Evolutionary conservation across 2,797 vertebrate species (phyloP).

Genomic region (Melanotaenia pygmaea): DNA sequence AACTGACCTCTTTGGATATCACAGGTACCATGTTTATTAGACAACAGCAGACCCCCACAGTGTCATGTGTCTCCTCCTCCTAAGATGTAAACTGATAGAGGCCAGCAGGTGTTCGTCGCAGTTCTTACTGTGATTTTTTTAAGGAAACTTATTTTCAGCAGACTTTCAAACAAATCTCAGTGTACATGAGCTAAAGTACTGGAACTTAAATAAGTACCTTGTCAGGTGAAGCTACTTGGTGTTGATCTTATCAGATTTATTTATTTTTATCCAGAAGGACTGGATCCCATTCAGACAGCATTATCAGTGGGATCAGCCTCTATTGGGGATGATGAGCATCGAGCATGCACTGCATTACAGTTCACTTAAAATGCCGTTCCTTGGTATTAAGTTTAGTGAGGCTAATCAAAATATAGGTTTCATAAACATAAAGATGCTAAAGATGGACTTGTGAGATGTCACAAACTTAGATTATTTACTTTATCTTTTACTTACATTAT

Average conservation of each 20-base stretch:
- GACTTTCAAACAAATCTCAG: conserved; percentile 16
- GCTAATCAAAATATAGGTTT: background rate
- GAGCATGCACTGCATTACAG: background rate
- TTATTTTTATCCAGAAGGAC: background rate
- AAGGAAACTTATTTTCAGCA: conserved; percentile 17
- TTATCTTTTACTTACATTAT: background rate
- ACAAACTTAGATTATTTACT: background rate
- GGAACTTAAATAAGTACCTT: conserved; percentile 28
- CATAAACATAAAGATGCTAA: background rate
- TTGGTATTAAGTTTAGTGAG: background rate
- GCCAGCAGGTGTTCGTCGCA: conserved; percentile 32
- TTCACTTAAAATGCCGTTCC: background rate
- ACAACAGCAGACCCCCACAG: conserved; percentile 21
- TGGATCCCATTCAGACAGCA: background rate
- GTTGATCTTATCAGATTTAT: background rate
- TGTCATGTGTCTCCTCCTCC: conserved; percentile 23
- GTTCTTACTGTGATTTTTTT: conserved; percentile 15
- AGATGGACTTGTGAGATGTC: background rate
- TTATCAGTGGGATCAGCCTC: background rate
- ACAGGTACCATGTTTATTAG: conserved; percentile 37
- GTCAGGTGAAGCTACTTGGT: background rate
- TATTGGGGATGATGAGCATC: background rate
- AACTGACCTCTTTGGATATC: conserved; percentile 53
- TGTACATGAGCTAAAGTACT: background rate
- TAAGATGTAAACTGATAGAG: conserved; percentile 53